Base-by-base conservation (phyloP, 2,113 vertebrate genomes). In the Pagrus major region DNA sequence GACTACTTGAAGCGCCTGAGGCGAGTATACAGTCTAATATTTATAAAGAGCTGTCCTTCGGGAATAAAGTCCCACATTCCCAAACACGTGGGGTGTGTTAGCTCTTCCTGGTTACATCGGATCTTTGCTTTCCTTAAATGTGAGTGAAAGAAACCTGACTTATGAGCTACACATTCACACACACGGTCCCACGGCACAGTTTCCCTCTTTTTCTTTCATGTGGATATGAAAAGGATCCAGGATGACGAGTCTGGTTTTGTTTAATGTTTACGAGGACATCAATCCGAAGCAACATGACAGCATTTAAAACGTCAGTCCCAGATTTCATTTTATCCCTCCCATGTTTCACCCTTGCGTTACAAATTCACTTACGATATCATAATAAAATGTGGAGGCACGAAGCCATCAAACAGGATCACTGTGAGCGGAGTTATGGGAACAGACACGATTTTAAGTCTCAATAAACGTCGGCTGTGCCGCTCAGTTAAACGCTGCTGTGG, bases 401-500 rank as follows among this genome's bases (percentile, higher is more conserved):
- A 54, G 46, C 35, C 12, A 51, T 69, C 29, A 78, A 37, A 66
- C 65, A 51, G 15, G 59, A 61, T 61, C 59, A 51, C 47, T 56
- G 44, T 47, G 37, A 71, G 65, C 20, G n/a, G 31, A 82, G 67
- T 37, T 71, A 55, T 61, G 42, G 71, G n/a, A 49, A 25, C 47
- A 66, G 27, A 29, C 52, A 54, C 20, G 20, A 25, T 70, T 37
- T 63, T 5, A 41, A 20, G 58, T 56, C 33, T 37, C 33, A 20
- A 61, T 58, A 68, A 55, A 55, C 1, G 14, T 60, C n/a, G 2
- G 9, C 29, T 71, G 10, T 52, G 74, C 21, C 42, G 7, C 29
- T 71, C 74, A 23, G 39, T 16, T 76, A 66, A 65, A 58, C 23
- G 55, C 77, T 79, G 72, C 63, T 61, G 76, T 73, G 67, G 77